Conservation (phyloP, 2,113 vertebrate species). For the Rallus limicola region DNA sequence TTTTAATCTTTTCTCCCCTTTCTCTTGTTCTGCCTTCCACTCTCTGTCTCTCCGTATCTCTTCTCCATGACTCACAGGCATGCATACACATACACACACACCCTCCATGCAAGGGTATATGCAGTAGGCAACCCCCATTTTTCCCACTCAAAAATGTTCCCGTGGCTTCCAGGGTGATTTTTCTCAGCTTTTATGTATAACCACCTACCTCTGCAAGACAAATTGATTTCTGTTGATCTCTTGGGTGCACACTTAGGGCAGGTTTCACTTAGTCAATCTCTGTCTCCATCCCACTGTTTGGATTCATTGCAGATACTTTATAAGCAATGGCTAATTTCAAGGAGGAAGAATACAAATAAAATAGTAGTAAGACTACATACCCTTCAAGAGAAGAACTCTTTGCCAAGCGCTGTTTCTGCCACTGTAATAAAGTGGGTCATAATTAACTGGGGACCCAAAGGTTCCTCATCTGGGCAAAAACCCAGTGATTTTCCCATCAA, state of each 20-base stretch:
- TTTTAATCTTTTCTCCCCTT: background rate
- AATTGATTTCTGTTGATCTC: constrained; percentile 39
- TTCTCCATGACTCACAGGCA: background rate
- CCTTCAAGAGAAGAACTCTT: background rate
- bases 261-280: constrained; percentile 20
- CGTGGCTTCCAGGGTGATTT: background rate
- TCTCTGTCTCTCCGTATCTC: background rate
- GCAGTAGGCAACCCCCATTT: background rate
- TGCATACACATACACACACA: background rate
- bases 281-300: background rate
- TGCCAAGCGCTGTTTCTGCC: background rate
- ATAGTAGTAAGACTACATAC: background rate
- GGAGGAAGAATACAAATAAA: background rate
- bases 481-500: background rate
- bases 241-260: constrained; percentile 5
- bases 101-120: background rate
- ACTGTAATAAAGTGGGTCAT: background rate
- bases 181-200: constrained; percentile 12
- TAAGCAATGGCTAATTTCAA: background rate
- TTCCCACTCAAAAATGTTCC: background rate
- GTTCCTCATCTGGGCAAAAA: background rate
- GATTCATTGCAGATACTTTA: background rate
- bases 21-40: background rate
- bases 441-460: background rate
- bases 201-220: constrained; percentile 25